phyloP scores from a whole-genome alignment of 2,113 vertebrate genomes.

The Epinephelus lanceolatus region DNA sequence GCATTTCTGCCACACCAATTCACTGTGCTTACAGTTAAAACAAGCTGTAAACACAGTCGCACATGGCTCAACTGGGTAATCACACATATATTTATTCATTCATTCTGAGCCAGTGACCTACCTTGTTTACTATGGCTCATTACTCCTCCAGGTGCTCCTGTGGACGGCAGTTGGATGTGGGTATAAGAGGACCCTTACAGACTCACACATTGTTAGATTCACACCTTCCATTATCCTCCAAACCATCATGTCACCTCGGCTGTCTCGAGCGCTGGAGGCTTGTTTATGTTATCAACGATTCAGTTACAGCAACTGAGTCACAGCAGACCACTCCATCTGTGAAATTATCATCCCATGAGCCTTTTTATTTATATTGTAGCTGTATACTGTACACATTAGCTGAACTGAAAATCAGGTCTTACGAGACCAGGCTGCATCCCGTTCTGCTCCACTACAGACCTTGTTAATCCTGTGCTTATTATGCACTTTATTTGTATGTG shows the following conservation, averaged over 20 bases:
- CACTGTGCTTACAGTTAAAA: slow-evolving; percentile 24
- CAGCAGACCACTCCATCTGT: slow-evolving; percentile 45
- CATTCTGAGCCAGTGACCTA: slow-evolving; percentile 28
- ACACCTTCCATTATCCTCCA: slow-evolving; percentile 57
- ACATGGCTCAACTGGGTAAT: slow-evolving; percentile 8
- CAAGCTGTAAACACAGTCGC: slow-evolving; percentile 21
- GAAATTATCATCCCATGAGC: slow-evolving; percentile 14
- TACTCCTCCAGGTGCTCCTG: slow-evolving; percentile 17
- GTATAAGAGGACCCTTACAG: slow-evolving; percentile 8
- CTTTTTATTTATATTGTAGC: slow-evolving; percentile 44
- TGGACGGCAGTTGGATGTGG: slow-evolving; percentile 4
- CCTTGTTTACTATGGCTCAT: slow-evolving; percentile 6
- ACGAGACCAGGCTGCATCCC: not conserved
- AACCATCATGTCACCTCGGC: slow-evolving; percentile 37
- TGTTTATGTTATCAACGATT: slow-evolving; percentile 51
- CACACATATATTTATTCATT: slow-evolving; percentile 32
- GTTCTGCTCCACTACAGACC: not conserved
- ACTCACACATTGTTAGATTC: slow-evolving; percentile 24
- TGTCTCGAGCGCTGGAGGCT: slow-evolving; percentile 32
- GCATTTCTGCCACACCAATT: not conserved
- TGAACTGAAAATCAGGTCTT: not conserved
- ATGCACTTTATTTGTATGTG: not conserved
- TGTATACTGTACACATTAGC: not conserved
- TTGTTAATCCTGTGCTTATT: not conserved
- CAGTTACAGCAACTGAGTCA: slow-evolving; percentile 59